Evolutionary conservation across 2,888 invertebrate genomes (phyloP).

Genomic region (Lypha dubia): DNA sequence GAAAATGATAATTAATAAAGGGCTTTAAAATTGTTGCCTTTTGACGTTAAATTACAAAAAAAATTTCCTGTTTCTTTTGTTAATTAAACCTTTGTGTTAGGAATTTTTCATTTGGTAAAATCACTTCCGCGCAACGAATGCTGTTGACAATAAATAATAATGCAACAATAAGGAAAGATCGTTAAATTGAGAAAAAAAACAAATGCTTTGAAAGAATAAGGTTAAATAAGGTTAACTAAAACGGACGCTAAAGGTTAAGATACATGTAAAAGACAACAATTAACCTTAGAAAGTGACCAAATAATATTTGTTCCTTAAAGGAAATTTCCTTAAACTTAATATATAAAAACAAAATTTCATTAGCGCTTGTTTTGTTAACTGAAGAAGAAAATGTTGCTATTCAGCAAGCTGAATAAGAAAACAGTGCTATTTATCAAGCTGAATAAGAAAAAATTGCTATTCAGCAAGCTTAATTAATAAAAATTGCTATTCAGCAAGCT

Average conservation of each 20-base stretch:
- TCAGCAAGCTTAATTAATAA: no score
- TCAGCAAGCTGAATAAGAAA: neutral
- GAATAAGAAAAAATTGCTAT: neutral
- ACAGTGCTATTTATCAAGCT: neutral
- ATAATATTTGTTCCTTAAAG: neutral
- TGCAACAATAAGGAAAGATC: neutral
- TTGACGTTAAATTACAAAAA: neutral
- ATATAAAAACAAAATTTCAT: no score
- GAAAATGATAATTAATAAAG: constrained; percentile 35
- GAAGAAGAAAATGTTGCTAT: no score
- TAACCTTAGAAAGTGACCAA: constrained; percentile 33
- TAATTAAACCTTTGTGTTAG: neutral
- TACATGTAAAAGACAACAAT: constrained; percentile 2
- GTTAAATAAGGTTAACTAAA: constrained; percentile 55
- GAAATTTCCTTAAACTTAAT: neutral
- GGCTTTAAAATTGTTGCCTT: constrained; percentile 10
- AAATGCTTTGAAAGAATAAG: constrained; percentile 54
- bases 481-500: constrained; percentile 6
- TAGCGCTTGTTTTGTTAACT: no score
- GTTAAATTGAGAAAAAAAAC: neutral
- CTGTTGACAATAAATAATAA: constrained; percentile 42
- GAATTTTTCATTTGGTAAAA: constrained; percentile 35
- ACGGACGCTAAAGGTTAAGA: constrained; percentile 45
- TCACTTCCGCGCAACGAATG: constrained; percentile 69
- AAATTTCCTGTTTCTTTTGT: neutral